phyloP scores from a whole-genome alignment of 1,140 invertebrate species.

The Pseudomyrmex concolor region DNA sequence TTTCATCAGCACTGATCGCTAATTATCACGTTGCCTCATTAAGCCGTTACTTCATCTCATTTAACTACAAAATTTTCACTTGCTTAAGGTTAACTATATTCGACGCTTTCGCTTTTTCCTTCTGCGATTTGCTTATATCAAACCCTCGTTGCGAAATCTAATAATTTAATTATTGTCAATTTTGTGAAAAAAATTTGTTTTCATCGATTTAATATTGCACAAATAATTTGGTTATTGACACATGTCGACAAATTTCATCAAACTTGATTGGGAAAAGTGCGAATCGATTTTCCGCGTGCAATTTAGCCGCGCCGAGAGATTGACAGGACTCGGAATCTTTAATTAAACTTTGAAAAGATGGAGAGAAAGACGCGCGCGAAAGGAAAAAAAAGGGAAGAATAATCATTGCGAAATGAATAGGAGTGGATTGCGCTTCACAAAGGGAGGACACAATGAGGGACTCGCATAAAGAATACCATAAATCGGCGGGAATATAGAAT shows the following conservation, averaged over 20 bases:
- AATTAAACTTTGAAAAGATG: conserved; percentile 39
- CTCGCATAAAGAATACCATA: conserved; percentile 19
- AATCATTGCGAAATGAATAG: conserved; percentile 31
- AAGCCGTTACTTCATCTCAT: conserved; percentile 43
- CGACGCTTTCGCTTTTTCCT: background rate
- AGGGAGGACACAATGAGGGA: background rate
- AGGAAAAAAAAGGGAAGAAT: background rate
- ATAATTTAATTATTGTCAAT: no score
- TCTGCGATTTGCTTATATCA: background rate
- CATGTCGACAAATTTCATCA: background rate
- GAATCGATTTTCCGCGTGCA: background rate
- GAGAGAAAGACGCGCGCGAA: background rate
- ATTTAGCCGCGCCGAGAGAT: conserved; percentile 11
- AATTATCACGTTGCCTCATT: conserved; percentile 41
- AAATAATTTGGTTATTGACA: background rate
- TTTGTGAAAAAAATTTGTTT: background rate
- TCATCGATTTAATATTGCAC: background rate
- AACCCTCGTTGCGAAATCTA: background rate
- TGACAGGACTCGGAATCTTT: background rate
- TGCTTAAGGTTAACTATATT: conserved; percentile 8
- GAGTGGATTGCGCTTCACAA: background rate
- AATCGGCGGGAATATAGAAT: background rate
- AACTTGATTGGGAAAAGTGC: conserved; percentile 34
- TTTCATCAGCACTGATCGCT: conserved; percentile 47
- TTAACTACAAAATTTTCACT: conserved; percentile 43